These are phyloP conservation scores for Rhimphoctona megacephalus DNA, from an alignment of 2,888 invertebrate species.

Conservation along the genomic window DNA sequence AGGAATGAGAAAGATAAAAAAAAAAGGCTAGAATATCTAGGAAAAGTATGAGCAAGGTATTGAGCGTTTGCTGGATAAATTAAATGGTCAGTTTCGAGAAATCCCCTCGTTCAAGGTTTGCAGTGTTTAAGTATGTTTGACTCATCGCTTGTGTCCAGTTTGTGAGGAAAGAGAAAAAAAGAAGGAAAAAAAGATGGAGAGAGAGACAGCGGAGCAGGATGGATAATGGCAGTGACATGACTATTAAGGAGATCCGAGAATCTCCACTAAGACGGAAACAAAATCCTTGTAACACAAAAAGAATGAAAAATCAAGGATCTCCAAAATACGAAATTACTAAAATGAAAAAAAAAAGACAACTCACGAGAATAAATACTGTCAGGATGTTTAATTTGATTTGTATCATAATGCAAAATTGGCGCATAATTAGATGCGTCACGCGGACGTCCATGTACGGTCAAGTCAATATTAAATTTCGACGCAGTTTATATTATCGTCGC, in stretches of 20 bases:
- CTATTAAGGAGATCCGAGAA: conserved; percentile 41
- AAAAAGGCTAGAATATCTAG: background rate
- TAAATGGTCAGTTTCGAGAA: conserved; percentile 6
- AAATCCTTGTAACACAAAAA: background rate
- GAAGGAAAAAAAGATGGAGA: background rate
- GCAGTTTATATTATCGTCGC: conserved; percentile 39
- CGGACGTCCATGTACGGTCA: background rate
- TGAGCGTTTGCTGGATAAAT: conserved; percentile 4
- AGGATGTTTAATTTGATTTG: background rate
- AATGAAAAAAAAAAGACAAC: conserved; percentile 2
- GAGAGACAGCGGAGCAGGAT: conserved; percentile 35
- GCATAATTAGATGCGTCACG: conserved; percentile 40
- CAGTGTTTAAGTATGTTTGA: conserved; percentile 53
- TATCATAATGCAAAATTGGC: background rate
- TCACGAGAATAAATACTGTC: background rate
- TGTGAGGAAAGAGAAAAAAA: background rate
- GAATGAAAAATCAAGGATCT: background rate
- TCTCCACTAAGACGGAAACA: conserved; percentile 9
- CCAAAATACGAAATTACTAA: background rate
- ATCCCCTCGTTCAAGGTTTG: background rate
- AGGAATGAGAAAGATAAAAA: background rate
- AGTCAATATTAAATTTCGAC: conserved; percentile 54
- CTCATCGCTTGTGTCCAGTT: conserved; percentile 44
- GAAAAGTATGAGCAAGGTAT: background rate
- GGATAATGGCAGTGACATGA: conserved; percentile 3